A percentile compares a stretch with the other conserved stretches of the same genome.
Evolutionary conservation across 2,888 invertebrate species (phyloP).

Genomic region (Tachystola acroxantha): DNA sequence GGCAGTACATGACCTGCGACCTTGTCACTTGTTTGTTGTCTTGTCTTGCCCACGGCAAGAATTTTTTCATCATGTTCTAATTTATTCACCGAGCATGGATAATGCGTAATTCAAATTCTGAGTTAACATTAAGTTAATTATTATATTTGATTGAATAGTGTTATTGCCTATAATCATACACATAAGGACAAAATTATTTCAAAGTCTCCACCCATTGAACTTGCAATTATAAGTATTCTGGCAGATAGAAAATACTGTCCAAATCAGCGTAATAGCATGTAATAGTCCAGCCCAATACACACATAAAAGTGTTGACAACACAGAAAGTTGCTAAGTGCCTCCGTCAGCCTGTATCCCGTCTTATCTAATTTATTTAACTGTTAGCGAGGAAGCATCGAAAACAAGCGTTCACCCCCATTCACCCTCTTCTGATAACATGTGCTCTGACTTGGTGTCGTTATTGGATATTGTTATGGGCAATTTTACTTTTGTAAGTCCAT

Average conservation of each 20-base stretch:
- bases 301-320: constrained; percentile 56
- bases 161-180: too few species aligned
- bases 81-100: too few species aligned
- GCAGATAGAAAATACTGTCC: too few species aligned
- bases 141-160: too few species aligned
- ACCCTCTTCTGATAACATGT: constrained; percentile 9
- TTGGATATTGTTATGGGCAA: constrained; percentile 9
- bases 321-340: constrained; percentile 58
- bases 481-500: not conserved
- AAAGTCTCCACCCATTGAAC: too few species aligned
- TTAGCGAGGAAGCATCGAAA: constrained; percentile 48
- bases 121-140: too few species aligned
- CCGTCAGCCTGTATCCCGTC: constrained; percentile 46
- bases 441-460: constrained; percentile 6
- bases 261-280: constrained; percentile 33
- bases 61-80: too few species aligned
- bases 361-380: constrained; percentile 69
- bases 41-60: too few species aligned
- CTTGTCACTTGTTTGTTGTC: too few species aligned
- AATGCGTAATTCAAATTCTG: too few species aligned
- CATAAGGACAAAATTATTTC: too few species aligned
- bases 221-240: not conserved
- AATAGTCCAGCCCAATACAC: constrained; percentile 37
- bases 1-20: too few species aligned
- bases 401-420: constrained; percentile 29